Evolutionary conservation across 2,113 vertebrate species (phyloP).

Genomic region (Taxidea taxus): DNA sequence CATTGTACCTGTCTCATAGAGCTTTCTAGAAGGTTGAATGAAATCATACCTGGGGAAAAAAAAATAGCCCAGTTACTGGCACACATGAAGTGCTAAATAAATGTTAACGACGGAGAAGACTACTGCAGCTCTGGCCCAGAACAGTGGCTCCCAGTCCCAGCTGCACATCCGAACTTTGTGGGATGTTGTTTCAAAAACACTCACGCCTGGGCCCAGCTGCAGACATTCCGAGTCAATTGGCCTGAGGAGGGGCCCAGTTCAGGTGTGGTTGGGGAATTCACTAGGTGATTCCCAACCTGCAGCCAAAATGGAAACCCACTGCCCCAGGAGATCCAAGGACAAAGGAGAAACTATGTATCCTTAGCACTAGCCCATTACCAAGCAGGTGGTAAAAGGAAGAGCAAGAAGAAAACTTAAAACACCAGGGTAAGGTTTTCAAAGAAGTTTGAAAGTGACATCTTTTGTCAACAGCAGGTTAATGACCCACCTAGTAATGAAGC

Average conservation of each 20-base stretch:
- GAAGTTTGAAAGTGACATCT: not conserved
- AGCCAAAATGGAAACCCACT: not conserved
- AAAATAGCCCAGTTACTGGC: not conserved
- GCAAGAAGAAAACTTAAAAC: not conserved
- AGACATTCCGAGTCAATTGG: not conserved
- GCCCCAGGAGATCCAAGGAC: not conserved
- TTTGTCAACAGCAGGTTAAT: not conserved
- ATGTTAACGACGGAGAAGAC: not conserved
- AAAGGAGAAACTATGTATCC: not conserved
- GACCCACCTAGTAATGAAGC: not conserved
- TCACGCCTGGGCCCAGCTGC: not conserved
- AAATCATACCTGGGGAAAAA: not conserved
- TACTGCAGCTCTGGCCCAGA: not conserved
- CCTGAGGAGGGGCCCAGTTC: not conserved
- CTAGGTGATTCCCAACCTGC: not conserved
- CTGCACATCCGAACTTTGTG: not conserved
- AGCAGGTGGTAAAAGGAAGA: not conserved
- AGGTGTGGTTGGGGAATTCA: not conserved
- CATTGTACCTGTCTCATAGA: not conserved
- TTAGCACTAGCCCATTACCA: not conserved
- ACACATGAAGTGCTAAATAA: not conserved
- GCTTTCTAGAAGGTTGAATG: not conserved
- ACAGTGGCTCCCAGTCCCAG: not conserved
- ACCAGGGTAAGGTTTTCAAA: not conserved
- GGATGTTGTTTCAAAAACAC: not conserved